Percentiles rank a stretch among this genome's conserved stretches.
phyloP scores from a whole-genome alignment of 2,888 invertebrate genomes.

The Amphipyra berbera region DNA sequence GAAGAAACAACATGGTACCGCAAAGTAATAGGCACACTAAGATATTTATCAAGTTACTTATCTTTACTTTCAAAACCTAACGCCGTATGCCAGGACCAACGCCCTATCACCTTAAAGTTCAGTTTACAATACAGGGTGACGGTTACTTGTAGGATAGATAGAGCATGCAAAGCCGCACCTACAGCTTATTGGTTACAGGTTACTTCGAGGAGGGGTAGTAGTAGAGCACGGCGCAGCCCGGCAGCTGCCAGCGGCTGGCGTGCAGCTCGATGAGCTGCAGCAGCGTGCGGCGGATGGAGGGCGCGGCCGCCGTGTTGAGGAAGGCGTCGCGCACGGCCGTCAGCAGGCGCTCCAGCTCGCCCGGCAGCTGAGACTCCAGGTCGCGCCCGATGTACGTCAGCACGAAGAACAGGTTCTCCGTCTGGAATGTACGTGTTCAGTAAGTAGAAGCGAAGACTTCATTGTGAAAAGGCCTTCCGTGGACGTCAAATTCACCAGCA shows the following conservation, averaged over 20 bases:
- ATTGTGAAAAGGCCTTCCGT: too few relatives aligned
- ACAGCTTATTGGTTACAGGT: not conserved
- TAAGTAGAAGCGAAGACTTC: too few relatives aligned
- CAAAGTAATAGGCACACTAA: too few relatives aligned
- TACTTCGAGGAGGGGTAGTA: slow-evolving; percentile 93
- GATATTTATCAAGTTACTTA: too few relatives aligned
- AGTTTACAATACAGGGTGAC: too few relatives aligned
- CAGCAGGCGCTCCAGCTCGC: slow-evolving; percentile 94
- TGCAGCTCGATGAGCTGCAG: slow-evolving; percentile 97
- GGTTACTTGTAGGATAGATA: too few relatives aligned
- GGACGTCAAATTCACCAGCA: too few relatives aligned
- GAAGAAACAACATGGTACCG: too few relatives aligned
- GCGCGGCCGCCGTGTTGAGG: slow-evolving; percentile 93
- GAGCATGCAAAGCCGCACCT: too few relatives aligned
- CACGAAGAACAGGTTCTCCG: slow-evolving; percentile 96
- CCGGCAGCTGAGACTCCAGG: slow-evolving; percentile 94
- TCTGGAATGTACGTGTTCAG: slow-evolving; percentile 81
- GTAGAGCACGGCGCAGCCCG: slow-evolving; percentile 96
- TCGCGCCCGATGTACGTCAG: slow-evolving; percentile 96
- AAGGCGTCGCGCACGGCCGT: slow-evolving; percentile 96
- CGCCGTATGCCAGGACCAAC: too few relatives aligned
- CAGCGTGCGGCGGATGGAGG: slow-evolving; percentile 94
- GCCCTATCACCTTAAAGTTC: too few relatives aligned
- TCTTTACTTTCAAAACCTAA: too few relatives aligned
- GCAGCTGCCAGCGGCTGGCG: slow-evolving; percentile 97